These are phyloP conservation scores for Melangyna quadrimaculata DNA, from an alignment of 2,888 invertebrate genomes.

Conservation along the genomic window DNA sequence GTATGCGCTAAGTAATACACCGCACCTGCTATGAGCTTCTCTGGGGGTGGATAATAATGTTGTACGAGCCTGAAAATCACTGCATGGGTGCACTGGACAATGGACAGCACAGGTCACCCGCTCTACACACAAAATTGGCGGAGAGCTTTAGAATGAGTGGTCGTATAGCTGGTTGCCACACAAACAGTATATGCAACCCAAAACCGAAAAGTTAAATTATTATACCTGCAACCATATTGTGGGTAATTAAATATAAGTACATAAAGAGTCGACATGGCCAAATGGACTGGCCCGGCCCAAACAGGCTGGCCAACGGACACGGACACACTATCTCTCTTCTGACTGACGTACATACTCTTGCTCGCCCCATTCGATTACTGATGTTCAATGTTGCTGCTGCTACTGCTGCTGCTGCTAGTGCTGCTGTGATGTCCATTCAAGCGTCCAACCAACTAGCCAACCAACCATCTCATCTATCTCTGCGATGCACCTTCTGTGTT, in stretches of 20 bases:
- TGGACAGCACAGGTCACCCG: conserved; percentile 10
- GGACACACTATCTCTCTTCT: conserved; percentile 54
- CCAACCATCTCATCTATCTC: conserved; percentile 69
- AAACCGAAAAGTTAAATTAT: conserved; percentile 72
- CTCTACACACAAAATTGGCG: conserved; percentile 22
- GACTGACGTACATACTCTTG: conserved; percentile 54
- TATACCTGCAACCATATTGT: conserved; percentile 72
- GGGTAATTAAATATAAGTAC: conserved; percentile 72
- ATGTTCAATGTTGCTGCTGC: conserved; percentile 31
- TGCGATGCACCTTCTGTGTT: conserved; percentile 68
- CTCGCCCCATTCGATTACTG: conserved; percentile 60
- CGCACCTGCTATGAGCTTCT: conserved; percentile 54
- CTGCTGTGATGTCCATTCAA: conserved; percentile 62
- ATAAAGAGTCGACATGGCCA: conserved; percentile 70
- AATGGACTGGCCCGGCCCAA: conserved; percentile 53
- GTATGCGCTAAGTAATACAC: conserved; percentile 50
- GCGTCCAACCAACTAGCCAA: conserved; percentile 66
- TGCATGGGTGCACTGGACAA: conserved; percentile 25
- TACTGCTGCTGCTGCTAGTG: conserved; percentile 33
- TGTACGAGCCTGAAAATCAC: conserved; percentile 17
- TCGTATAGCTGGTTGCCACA: conserved; percentile 37
- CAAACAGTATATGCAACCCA: conserved; percentile 59
- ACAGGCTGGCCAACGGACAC: conserved; percentile 13
- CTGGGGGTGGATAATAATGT: conserved; percentile 37
- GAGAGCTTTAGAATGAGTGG: neutral